Percentiles rank a stretch among this genome's conserved stretches.
Conservation (phyloP, 2,888 invertebrate species). For the Lasioglossum villosulum region DNA sequence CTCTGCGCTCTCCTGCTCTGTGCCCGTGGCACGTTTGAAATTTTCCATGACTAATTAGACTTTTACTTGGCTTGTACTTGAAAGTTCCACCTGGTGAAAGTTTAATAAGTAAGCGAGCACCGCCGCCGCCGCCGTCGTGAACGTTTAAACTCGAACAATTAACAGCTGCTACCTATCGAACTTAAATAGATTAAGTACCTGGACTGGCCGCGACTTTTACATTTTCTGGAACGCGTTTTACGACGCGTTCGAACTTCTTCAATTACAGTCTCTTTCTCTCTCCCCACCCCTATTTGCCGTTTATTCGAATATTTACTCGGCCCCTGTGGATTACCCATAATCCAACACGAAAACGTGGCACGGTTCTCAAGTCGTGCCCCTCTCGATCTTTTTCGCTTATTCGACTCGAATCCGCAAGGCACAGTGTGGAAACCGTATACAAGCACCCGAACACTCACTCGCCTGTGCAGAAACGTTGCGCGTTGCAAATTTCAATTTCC, state of each 20-base stretch:
- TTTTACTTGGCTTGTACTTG: conserved; percentile 22
- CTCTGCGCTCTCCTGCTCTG: neutral
- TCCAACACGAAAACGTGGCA: conserved; percentile 3
- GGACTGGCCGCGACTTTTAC: neutral
- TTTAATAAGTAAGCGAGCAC: conserved; percentile 26
- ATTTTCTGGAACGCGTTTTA: conserved; percentile 5
- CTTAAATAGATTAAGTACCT: conserved; percentile 23
- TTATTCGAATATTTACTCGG: conserved; percentile 4
- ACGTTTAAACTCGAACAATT: conserved; percentile 41
- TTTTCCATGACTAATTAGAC: conserved; percentile 39
- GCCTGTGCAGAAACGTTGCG: conserved; percentile 18
- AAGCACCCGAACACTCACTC: neutral
- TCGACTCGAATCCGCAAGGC: conserved; percentile 32
- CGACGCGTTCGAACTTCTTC: neutral
- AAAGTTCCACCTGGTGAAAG: conserved; percentile 9
- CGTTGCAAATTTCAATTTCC: conserved; percentile 63
- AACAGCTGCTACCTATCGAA: conserved; percentile 25
- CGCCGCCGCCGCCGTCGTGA: neutral
- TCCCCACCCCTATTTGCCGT: fast-evolving
- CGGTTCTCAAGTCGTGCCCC: conserved; percentile 15
- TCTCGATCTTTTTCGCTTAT: conserved; percentile 38
- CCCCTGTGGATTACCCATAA: conserved; percentile 28
- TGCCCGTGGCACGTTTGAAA: conserved; percentile 12
- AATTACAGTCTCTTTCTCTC: neutral
- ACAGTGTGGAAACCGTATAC: neutral